These are phyloP conservation scores for Pharmacophagus antenor DNA, from an alignment of 2,888 invertebrate genomes.

Conservation along the genomic window DNA sequence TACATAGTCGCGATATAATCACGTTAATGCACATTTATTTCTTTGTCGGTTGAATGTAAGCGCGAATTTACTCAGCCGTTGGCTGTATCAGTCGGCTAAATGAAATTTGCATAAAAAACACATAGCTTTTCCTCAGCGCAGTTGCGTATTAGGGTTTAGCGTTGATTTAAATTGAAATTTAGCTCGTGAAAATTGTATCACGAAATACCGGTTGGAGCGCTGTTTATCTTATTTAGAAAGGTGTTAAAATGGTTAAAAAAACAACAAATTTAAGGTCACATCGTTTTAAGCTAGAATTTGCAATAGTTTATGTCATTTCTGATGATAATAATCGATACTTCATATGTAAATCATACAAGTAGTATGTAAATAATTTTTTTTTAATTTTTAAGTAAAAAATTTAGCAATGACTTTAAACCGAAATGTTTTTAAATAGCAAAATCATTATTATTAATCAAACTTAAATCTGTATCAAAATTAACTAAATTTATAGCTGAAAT, in stretches of 20 bases:
- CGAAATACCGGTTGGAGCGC: constrained; percentile 8
- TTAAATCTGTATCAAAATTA: too few species aligned
- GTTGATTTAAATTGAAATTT: constrained; percentile 34
- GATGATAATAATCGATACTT: too few species aligned
- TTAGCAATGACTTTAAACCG: too few species aligned
- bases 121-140: constrained; percentile 44
- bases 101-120: constrained; percentile 76
- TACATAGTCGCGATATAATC: constrained; percentile 56
- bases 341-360: too few species aligned
- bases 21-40: constrained; percentile 66
- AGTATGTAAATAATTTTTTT: too few species aligned
- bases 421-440: too few species aligned
- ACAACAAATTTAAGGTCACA: too few species aligned
- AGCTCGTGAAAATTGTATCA: constrained; percentile 25
- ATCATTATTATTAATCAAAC: too few species aligned
- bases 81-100: constrained; percentile 67
- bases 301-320: too few species aligned
- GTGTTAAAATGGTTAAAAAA: not conserved
- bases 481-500: not conserved
- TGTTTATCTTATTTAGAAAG: not conserved
- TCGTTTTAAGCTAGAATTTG: too few species aligned
- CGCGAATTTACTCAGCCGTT: constrained; percentile 68
- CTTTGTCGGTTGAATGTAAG: constrained; percentile 75
- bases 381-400: too few species aligned
- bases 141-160: constrained; percentile 36